Conservation (phyloP, 2,888 invertebrate genomes). For the Pelosia muscerda region DNA sequence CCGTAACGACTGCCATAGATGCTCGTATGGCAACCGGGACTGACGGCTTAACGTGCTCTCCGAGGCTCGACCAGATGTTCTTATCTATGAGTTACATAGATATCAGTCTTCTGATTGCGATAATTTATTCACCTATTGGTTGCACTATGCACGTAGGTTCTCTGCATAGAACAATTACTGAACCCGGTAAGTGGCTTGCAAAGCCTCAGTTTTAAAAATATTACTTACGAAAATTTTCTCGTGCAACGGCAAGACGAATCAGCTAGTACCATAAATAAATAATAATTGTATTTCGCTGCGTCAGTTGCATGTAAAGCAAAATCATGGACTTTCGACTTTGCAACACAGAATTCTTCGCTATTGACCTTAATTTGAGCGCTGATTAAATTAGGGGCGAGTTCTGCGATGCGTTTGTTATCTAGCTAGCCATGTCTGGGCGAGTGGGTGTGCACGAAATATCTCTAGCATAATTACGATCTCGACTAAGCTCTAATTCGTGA, state of each 20-base stretch:
- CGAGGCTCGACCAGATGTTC: no score
- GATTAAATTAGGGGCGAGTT: slow-evolving; percentile 69
- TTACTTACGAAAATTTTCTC: slow-evolving; percentile 2
- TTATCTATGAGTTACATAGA: no score
- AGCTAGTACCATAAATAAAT: slow-evolving; percentile 32
- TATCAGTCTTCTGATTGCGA: not conserved
- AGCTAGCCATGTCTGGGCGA: slow-evolving; percentile 61
- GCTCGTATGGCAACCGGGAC: no score
- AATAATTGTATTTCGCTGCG: slow-evolving; percentile 32
- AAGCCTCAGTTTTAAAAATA: not conserved
- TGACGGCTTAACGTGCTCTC: no score
- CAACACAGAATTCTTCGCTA: slow-evolving; percentile 50
- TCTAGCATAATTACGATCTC: slow-evolving; percentile 81
- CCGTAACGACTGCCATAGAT: no score
- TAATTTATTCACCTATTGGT: not conserved
- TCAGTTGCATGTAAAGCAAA: slow-evolving; percentile 33
- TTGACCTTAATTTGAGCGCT: slow-evolving; percentile 74
- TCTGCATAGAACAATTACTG: not conserved
- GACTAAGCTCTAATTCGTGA: slow-evolving; percentile 84
- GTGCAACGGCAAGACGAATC: not conserved
- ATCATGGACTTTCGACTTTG: slow-evolving; percentile 45
- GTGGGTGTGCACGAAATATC: slow-evolving; percentile 81
- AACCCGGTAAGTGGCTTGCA: not conserved
- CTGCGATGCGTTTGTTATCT: slow-evolving; percentile 68
- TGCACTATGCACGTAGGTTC: not conserved